Base-by-base conservation (phyloP, 2,113 vertebrate genomes). In the Thamnophis sirtalis region DNA sequence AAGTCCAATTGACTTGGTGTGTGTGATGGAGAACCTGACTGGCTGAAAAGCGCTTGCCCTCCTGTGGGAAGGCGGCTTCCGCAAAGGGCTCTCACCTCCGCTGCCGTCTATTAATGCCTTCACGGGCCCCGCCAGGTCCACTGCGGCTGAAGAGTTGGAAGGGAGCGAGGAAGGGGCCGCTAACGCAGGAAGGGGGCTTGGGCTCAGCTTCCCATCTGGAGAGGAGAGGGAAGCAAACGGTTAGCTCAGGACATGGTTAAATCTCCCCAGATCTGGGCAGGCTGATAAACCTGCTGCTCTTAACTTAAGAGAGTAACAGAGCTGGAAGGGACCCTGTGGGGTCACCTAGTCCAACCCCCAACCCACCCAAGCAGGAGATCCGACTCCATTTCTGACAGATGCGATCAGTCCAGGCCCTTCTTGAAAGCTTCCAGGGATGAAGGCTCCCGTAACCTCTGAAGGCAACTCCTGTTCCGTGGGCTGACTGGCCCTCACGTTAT, bases 201-300 rank as follows among this genome's bases (percentile, higher is more conserved):
- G 95, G 94, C 97, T 98, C 92, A 97, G 96, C 97, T 99, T 99
- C 88, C 97, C 96, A 95, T 99, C 98, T 99, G 97, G 50, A 94
- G 94, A 63, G 73, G 43, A 26, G 10, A 91, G 49, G 7, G 9
- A 33, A 88, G 48, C 21, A 6, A 54, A 4, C 3, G 4, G 33
- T 0, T 7, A 3, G 50, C 2, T 73, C 19, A n/a, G 11, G 68
- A 38, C 3, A 38, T 0, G 5, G n/a, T 80, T 33, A 38, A 0
- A 80, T 80, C 13, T 38, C 17, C 68, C 68, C 63, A 73, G n/a
- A 73, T 17, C 63, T 33, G 4, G 63, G 4, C 33, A 80, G n/a
- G 7, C 33, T 8, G 15, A 15, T 21, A 80, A 38, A 19, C 19
- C 68, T 6, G n/a, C 8, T 73, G 19, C 1, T 13, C 56, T 58